phyloP scores from a whole-genome alignment of 2,888 invertebrate species.

The Cheilosia variabilis region DNA sequence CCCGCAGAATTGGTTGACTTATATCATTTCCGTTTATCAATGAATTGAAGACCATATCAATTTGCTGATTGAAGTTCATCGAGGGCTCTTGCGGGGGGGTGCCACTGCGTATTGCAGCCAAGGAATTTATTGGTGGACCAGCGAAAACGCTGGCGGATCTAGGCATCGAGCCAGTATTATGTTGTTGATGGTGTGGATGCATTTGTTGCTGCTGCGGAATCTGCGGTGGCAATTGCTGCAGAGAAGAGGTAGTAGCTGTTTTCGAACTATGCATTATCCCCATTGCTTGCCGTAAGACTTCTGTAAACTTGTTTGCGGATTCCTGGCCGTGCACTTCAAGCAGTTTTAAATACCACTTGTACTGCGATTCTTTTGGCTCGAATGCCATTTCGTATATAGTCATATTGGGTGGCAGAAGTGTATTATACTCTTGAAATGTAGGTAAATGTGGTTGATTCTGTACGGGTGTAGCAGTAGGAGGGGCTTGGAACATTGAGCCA shows the following conservation, averaged over 20 bases:
- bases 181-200: slow-evolving; percentile 76
- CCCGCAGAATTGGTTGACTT: slow-evolving; percentile 82
- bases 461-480: slow-evolving; percentile 75
- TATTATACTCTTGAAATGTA: slow-evolving; percentile 80
- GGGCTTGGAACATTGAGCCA: slow-evolving; percentile 77
- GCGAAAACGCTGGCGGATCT: slow-evolving; percentile 59
- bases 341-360: slow-evolving; percentile 86
- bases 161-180: slow-evolving; percentile 49
- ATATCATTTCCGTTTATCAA: slow-evolving; percentile 83
- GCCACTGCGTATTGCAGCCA: slow-evolving; percentile 32
- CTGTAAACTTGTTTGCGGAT: slow-evolving; percentile 85
- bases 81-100: slow-evolving; percentile 77
- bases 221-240: slow-evolving; percentile 75
- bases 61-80: slow-evolving; percentile 83
- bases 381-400: slow-evolving; percentile 86
- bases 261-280: slow-evolving; percentile 79
- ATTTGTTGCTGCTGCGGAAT: slow-evolving; percentile 76
- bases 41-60: slow-evolving; percentile 83
- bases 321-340: slow-evolving; percentile 85
- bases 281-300: slow-evolving; percentile 82
- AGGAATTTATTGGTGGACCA: slow-evolving; percentile 34
- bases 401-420: slow-evolving; percentile 85
- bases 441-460: slow-evolving; percentile 77
- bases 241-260: slow-evolving; percentile 41
- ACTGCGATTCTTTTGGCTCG: slow-evolving; percentile 85